Conservation (phyloP, 2,888 invertebrate species). For the Capitulum mitella region DNA sequence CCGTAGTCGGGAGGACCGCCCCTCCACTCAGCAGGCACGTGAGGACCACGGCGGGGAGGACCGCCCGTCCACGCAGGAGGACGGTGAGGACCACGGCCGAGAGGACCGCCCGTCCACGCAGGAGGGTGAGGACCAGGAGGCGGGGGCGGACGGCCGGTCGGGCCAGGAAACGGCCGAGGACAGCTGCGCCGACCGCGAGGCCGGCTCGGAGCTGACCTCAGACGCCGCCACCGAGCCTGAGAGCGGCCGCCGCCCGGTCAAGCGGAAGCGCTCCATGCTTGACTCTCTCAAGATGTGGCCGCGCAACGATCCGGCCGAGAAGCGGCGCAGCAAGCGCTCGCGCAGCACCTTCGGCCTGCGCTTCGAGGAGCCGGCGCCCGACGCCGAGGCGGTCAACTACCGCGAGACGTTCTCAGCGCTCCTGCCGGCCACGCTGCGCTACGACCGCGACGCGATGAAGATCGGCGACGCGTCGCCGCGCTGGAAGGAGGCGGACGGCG, state of each 20-base stretch:
- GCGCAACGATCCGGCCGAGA: slow-evolving; percentile 22
- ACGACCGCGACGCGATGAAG: slow-evolving; percentile 8
- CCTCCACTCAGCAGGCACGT: no score
- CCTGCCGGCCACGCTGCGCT: not conserved
- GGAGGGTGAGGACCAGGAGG: no score
- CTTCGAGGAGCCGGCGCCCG: not conserved
- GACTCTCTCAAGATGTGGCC: slow-evolving; percentile 20
- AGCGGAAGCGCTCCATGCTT: not conserved
- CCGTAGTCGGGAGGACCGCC: not conserved
- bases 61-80: no score
- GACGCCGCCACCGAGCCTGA: not conserved
- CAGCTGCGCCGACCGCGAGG: not conserved
- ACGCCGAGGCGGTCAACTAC: not conserved
- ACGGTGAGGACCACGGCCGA: no score
- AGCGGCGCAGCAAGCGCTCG: slow-evolving; percentile 18
- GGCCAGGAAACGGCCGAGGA: not conserved
- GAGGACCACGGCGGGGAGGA: no score
- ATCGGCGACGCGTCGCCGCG: slow-evolving; percentile 8
- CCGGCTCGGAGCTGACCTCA: not conserved
- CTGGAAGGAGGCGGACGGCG: not conserved
- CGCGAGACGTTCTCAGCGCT: slow-evolving; percentile 15
- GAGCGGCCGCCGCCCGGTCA: not conserved
- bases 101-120: no score
- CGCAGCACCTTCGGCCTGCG: not conserved
- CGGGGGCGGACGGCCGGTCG: not conserved